Evolutionary conservation across 37 sponge, comb jelly and placozoan species (phyloP).

Genomic region (Agelas oroides): DNA sequence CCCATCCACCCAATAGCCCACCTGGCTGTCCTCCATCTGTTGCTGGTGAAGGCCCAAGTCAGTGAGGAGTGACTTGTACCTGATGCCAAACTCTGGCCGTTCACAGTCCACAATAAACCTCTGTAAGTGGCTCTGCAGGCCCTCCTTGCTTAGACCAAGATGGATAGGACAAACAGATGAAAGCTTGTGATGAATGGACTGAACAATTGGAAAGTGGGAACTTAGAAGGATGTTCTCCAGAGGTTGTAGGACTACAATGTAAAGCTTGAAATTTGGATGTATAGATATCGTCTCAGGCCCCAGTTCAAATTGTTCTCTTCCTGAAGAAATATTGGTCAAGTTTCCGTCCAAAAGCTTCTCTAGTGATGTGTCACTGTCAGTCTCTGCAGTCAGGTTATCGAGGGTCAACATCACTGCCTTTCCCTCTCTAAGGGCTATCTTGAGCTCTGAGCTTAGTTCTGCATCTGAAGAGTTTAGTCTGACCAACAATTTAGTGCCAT

Average conservation of each 20-base stretch:
- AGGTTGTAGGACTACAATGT: conserved; percentile 26
- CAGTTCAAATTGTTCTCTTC: neutral
- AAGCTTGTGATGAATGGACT: neutral
- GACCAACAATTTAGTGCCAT: too few species aligned
- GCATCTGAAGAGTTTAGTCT: too few species aligned
- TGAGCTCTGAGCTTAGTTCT: neutral
- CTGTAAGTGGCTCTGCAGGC: conserved; percentile 36
- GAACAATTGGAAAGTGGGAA: neutral
- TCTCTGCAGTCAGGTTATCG: neutral
- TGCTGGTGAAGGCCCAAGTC: conserved; percentile 62
- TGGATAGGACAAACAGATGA: conserved; percentile 28
- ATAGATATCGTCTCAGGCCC: neutral
- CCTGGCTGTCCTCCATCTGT: conserved; percentile 35
- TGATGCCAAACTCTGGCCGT: conserved; percentile 32
- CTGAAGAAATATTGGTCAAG: neutral
- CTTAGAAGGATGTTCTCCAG: neutral
- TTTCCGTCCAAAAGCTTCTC: neutral
- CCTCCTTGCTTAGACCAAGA: conserved; percentile 45
- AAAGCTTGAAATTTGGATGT: conserved; percentile 31
- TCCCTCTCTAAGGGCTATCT: neutral
- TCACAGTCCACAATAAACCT: conserved; percentile 37
- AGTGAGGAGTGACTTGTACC: conserved; percentile 52
- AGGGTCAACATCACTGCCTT: conserved; percentile 4
- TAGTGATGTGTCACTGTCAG: neutral
- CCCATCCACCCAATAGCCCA: neutral